These are phyloP conservation scores for Automeris io DNA, from an alignment of 2,888 invertebrate genomes.

Conservation along the genomic window DNA sequence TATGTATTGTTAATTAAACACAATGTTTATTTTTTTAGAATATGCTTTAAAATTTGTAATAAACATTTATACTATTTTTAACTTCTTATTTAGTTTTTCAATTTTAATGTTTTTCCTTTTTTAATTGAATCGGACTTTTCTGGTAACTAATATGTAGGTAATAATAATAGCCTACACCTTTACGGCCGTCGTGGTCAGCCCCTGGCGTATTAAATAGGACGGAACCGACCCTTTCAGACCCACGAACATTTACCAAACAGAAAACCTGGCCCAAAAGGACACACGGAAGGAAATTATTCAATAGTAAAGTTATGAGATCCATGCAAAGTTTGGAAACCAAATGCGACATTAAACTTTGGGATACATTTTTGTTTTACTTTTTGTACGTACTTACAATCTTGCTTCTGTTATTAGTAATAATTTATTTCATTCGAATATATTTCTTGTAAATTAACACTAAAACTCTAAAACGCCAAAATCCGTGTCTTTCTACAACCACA, in stretches of 20 bases:
- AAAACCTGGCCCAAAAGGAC: constrained; percentile 9
- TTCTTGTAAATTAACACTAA: no score
- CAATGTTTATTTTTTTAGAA: not conserved
- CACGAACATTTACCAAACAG: constrained; percentile 12
- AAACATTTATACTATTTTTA: not conserved
- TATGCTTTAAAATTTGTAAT: not conserved
- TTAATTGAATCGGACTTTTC: no score
- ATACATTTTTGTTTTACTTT: no score
- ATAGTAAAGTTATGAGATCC: constrained; percentile 13
- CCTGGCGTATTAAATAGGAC: constrained; percentile 30
- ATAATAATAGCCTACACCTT: constrained; percentile 8
- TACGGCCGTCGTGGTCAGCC: constrained; percentile 19
- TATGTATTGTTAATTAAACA: no score
- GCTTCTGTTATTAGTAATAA: no score
- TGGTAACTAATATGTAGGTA: constrained; percentile 22
- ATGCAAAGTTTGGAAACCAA: no score
- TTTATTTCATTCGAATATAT: no score
- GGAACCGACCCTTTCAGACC: constrained; percentile 29
- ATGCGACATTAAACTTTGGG: no score
- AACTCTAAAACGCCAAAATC: no score
- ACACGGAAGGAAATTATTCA: constrained; percentile 21
- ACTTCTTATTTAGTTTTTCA: not conserved
- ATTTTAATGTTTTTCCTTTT: not conserved
- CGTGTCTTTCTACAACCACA: no score
- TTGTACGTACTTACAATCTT: no score